phyloP scores from a whole-genome alignment of 2,888 invertebrate genomes.

The Cephus rjabovi region DNA sequence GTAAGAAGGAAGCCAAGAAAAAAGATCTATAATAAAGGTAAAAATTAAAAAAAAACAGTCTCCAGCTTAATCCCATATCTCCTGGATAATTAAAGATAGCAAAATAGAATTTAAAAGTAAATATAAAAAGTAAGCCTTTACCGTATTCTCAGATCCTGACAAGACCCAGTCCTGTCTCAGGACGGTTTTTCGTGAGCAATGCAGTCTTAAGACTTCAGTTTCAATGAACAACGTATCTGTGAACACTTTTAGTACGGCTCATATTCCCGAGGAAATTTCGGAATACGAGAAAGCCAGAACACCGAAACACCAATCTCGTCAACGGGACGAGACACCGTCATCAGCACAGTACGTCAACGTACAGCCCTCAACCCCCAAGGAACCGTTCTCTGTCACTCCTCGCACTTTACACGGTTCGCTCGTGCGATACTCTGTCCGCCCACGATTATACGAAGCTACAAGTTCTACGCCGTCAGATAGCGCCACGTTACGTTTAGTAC shows the following conservation, averaged over 20 bases:
- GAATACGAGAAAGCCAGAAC: background rate
- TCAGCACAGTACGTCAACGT: background rate
- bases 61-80: background rate
- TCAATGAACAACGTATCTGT: background rate
- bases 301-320: constrained; percentile 27
- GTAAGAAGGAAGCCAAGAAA: background rate
- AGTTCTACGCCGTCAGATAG: constrained; percentile 53
- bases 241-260: background rate
- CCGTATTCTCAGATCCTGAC: background rate
- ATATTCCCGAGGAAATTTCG: background rate
- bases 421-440: constrained; percentile 42
- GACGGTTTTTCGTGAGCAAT: background rate
- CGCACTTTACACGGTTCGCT: constrained; percentile 15
- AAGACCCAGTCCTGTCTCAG: background rate
- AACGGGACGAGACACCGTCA: constrained; percentile 55
- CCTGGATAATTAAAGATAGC: background rate
- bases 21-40: background rate
- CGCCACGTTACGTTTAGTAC: constrained; percentile 40
- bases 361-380: background rate
- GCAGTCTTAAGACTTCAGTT: background rate
- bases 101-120: background rate
- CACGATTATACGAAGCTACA: constrained; percentile 33
- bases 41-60: background rate
- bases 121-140: background rate
- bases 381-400: background rate